phyloP scores from a whole-genome alignment of 2,113 vertebrate genomes.

The Ailuropoda melanoleuca region DNA sequence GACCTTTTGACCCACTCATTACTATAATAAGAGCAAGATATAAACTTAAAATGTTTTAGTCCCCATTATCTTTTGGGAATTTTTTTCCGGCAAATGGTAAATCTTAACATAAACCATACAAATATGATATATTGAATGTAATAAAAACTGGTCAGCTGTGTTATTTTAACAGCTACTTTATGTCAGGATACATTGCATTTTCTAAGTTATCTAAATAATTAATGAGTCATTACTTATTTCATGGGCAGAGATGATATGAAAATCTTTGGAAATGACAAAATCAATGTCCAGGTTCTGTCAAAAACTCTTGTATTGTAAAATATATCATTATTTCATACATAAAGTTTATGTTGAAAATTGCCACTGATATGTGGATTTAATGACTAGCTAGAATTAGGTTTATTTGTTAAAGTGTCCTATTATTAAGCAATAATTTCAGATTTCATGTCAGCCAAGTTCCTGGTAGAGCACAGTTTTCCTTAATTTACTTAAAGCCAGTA shows the following conservation, averaged over 20 bases:
- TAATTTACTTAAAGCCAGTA: neutral
- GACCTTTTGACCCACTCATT: fast-evolving
- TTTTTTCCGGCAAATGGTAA: neutral
- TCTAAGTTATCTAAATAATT: neutral
- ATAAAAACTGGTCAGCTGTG: neutral
- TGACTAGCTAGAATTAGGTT: neutral
- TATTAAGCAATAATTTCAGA: neutral
- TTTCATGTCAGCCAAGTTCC: neutral
- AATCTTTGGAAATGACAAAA: neutral
- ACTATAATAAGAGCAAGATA: neutral
- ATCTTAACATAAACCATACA: neutral
- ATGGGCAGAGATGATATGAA: neutral
- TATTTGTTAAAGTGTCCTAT: neutral
- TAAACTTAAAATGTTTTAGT: neutral
- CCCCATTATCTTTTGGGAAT: neutral
- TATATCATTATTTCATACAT: neutral
- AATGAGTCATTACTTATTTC: neutral
- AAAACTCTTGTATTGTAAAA: neutral
- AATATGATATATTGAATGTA: neutral
- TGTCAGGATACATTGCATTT: neutral
- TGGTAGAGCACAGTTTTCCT: neutral
- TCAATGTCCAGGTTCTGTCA: neutral
- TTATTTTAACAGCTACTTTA: neutral
- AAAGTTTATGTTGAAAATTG: neutral
- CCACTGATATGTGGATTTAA: neutral